Evolutionary conservation across 2,113 vertebrate genomes (phyloP), one percentile per base, ranked within the genome.

Genomic region (Myrmecophaga tridactyla): DNA sequence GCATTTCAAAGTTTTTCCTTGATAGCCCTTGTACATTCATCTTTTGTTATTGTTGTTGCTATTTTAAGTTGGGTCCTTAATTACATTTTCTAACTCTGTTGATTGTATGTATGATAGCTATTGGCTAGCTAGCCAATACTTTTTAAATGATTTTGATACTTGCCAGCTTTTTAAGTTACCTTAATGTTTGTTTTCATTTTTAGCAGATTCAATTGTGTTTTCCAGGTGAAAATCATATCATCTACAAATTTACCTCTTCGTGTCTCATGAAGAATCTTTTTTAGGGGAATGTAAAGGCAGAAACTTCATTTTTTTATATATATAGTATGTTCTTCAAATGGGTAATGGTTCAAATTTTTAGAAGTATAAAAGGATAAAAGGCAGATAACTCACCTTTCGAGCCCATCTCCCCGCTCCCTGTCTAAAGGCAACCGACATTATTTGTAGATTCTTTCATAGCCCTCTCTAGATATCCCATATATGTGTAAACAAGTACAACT

Each of bases 181-280:
- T 51, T 60, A 27, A 63, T 56, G 53, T 56, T 56, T 56, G 76
- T 88, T 89, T 65, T 76, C 23, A 85, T 29, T 63, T 73, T 81
- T 91, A 93, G 58, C 46, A 82, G 60, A 96, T 85, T 76, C 8
- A 43, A 76, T 18, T 76, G 65, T 86, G 70, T 82, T 86, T 89
- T 92, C 62, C 20, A 46, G 65, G 53, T 95, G 77, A 91, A 93
- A 86, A 58, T 63, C 17, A 48, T 63, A 58, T n/a, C 6, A 63
- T 31, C 12, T 83, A 82, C 36, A 93, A 94, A 83, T 82, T 77
- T 46, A 43, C 21, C 27, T 93, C 7, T 89, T 87, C 23, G 31
- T 67, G 94, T 84, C 46, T 95, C 48, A 80, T 62, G 14, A 94
- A 67, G 75, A 77, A 63, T 86, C 4, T 13, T 62, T 86, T 34